Base-by-base conservation (phyloP, 2,888 invertebrate species). In the Priocnemis perturbator region DNA sequence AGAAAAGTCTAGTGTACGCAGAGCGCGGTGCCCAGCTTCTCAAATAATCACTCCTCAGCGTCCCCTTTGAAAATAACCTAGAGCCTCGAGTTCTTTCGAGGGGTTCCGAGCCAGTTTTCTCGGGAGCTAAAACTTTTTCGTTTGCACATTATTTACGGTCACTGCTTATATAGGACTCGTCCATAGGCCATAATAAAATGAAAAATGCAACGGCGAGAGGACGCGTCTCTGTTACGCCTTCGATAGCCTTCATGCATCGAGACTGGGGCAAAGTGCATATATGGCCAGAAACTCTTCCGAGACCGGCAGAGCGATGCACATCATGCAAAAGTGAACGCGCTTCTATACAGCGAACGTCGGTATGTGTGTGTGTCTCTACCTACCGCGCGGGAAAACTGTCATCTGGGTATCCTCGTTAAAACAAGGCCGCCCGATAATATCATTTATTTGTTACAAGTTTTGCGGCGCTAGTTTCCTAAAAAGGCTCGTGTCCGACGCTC, bases 391-490 rank as follows among this genome's bases (percentile, higher is more conserved):
- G 23, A 52, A 21, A 60, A 60, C 37, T 52, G 50, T 48, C 60
- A 47, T 60, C 50, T 37, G 37, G 37, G 52, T 53, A 62, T 62
- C 26, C 62, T 62, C 53, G 62, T 55, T 58, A 58, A 58, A 62
- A 26, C 62, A 64, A 59, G 64, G 59, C n/a, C 59, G 37, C 0
- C 23, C 58, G 53, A 53, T 53, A 30, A 62, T 62, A 64, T 37
- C 26, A 48, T 64, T 64, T 50, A 58, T 44, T 57, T 48, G 58
- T 58, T 37, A n/a, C 37, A 14, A 57, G 47, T 52, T 44, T 57
- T 58, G 52, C 37, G 37, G 7, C 44, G 52, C 44, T 50, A 48
- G 58, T 64, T 64, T 64, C 64, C 64, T 64, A 52, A 64, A 52
- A 64, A 58, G 64, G 64, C 14, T 20, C 47, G 20, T 9, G 15